Conservation (phyloP, 2,888 invertebrate species). For the Agrenia bidenticulata region DNA sequence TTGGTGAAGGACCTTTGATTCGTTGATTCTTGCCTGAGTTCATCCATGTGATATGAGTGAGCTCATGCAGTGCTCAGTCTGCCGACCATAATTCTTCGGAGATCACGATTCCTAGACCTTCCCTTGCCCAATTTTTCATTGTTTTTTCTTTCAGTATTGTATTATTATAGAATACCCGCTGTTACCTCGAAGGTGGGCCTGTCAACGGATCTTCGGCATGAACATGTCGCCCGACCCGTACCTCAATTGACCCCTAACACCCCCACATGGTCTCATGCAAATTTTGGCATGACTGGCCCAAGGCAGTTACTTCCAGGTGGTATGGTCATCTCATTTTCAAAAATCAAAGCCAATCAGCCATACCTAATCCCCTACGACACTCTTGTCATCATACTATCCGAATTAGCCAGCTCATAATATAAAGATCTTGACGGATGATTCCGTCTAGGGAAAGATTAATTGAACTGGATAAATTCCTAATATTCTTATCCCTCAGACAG, state of each 20-base stretch:
- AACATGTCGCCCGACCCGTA: conserved; percentile 35
- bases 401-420: conserved; percentile 11
- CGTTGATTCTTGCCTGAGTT: conserved; percentile 7
- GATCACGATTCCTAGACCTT: conserved; percentile 45
- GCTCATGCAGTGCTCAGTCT: conserved; percentile 19
- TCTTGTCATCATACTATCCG: conserved; percentile 22
- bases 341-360: conserved; percentile 19
- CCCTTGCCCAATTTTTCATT: conserved; percentile 52
- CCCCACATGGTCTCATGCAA: conserved; percentile 40
- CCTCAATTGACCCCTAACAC: conserved; percentile 49
- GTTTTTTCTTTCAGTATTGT: conserved; percentile 41
- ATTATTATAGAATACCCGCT: conserved; percentile 51
- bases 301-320: conserved; percentile 42
- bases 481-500: conserved; percentile 2
- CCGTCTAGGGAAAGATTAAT: conserved; percentile 16
- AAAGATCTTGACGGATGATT: conserved; percentile 3
- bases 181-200: conserved; percentile 53
- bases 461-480: conserved; percentile 15
- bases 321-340: conserved; percentile 19
- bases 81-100: conserved; percentile 37
- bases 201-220: conserved; percentile 47
- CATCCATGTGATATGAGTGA: conserved; percentile 16
- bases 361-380: conserved; percentile 24
- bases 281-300: conserved; percentile 44
- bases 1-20: conserved; percentile 12